phyloP scores from a whole-genome alignment of 2,888 invertebrate genomes.

The Tanytarsus gracilentus region DNA sequence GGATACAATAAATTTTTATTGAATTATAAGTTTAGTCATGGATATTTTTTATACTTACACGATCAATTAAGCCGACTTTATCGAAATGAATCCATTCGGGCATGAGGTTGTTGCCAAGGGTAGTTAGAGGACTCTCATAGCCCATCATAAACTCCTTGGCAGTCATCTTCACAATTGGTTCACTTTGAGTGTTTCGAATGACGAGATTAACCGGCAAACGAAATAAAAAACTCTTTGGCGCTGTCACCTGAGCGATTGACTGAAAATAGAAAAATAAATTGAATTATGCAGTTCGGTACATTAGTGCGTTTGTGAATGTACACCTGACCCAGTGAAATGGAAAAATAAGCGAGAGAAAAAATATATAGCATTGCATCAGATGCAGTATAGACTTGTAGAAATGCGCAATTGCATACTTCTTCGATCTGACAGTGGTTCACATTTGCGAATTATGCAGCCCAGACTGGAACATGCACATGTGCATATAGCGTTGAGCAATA shows the following conservation, averaged over 20 bases:
- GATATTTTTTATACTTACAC: constrained; percentile 50
- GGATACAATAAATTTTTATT: constrained; percentile 25
- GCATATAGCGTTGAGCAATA: no score
- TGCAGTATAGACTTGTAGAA: constrained; percentile 5
- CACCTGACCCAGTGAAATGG: not conserved
- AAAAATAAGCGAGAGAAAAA: constrained; percentile 30
- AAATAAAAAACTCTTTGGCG: constrained; percentile 54
- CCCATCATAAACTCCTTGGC: constrained; percentile 86
- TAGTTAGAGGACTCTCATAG: constrained; percentile 70
- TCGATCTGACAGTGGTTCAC: constrained; percentile 9
- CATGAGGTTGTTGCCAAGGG: constrained; percentile 71
- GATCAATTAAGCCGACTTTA: constrained; percentile 77
- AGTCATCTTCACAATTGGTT: constrained; percentile 69
- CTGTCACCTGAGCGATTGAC: constrained; percentile 74
- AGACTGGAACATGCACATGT: no score
- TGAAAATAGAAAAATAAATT: constrained; percentile 42
- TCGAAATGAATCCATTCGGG: constrained; percentile 80
- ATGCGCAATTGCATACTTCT: constrained; percentile 1
- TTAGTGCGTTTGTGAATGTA: not conserved
- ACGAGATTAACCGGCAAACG: constrained; percentile 62
- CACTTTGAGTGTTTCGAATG: constrained; percentile 56
- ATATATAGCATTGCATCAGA: constrained; percentile 19
- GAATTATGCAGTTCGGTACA: not conserved
- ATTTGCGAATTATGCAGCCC: no score
- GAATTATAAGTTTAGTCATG: not conserved